Evolutionary conservation across 2,888 invertebrate genomes (phyloP).

Genomic region (Epinotia nisella): DNA sequence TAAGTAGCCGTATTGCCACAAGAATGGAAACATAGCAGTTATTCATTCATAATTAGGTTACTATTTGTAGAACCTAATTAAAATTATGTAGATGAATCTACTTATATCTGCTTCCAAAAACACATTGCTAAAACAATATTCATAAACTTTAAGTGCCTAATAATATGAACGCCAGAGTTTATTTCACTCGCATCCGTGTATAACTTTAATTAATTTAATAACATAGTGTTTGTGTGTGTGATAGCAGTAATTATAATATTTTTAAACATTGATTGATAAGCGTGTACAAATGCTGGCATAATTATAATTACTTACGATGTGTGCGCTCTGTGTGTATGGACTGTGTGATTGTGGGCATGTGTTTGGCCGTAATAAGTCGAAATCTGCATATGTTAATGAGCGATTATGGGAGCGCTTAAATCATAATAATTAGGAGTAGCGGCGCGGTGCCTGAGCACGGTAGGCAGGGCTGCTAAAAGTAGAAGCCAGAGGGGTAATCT

Average conservation of each 20-base stretch:
- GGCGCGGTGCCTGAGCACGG: conserved; percentile 22
- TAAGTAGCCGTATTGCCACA: background rate
- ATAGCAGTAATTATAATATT: conserved; percentile 30
- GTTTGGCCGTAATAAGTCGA: conserved; percentile 28
- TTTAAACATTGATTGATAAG: conserved; percentile 42
- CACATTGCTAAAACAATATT: conserved; percentile 5
- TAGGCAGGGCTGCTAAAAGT: conserved; percentile 25
- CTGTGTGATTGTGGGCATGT: background rate
- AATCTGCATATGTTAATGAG: conserved; percentile 36
- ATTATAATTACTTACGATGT: conserved; percentile 22
- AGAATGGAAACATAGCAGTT: too few species aligned
- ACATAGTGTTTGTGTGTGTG: conserved; percentile 26
- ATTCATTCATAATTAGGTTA: too few species aligned
- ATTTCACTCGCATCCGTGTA: background rate
- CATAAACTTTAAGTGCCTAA: background rate
- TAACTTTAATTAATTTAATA: conserved; percentile 41
- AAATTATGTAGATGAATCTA: background rate
- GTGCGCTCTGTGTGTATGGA: background rate
- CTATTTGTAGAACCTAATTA: conserved; percentile 6
- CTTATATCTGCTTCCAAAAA: background rate
- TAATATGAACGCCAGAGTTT: background rate
- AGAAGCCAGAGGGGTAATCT: too few species aligned
- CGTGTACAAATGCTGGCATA: conserved; percentile 26
- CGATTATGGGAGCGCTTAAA: conserved; percentile 37
- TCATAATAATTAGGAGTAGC: conserved; percentile 41